Percentiles rank a stretch among this genome's conserved stretches.
These are phyloP conservation scores for Rhopalosiphum padi DNA, from an alignment of 1,140 invertebrate genomes.

Conservation along the genomic window DNA sequence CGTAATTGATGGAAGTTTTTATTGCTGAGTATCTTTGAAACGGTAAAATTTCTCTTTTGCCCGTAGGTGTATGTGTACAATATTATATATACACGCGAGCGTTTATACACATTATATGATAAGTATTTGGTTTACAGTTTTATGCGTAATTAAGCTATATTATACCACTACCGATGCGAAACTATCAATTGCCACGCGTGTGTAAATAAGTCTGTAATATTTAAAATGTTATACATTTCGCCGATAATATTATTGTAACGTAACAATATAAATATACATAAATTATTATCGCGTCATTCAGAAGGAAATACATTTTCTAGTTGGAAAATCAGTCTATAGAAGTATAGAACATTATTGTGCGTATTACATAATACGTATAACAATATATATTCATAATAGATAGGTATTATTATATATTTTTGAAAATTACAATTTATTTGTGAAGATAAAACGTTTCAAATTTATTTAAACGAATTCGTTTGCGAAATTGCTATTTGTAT, in stretches of 20 bases:
- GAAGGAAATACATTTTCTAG: not conserved
- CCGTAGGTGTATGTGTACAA: not conserved
- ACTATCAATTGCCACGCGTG: slow-evolving; percentile 1
- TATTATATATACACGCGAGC: not conserved
- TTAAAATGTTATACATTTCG: not conserved
- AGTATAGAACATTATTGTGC: not conserved
- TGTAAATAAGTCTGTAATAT: not conserved
- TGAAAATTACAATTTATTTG: not conserved
- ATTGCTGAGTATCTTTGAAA: not conserved
- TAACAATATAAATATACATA: not conserved
- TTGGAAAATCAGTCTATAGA: not conserved
- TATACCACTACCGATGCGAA: not conserved
- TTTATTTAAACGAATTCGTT: not conserved
- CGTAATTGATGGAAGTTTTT: not conserved
- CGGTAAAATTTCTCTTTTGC: slow-evolving; percentile 31
- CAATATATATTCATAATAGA: not conserved
- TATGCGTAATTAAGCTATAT: slow-evolving; percentile 27
- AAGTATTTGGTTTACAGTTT: not conserved
- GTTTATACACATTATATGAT: not conserved
- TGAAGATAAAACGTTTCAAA: not conserved
- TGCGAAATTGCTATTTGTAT: not conserved
- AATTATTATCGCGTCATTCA: too few species aligned
- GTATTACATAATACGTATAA: not conserved
- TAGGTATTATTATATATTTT: not conserved
- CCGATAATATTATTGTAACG: not conserved